Percentiles rank a stretch among this genome's conserved stretches.
phyloP scores from a whole-genome alignment of 2,797 vertebrate genomes.

The Scolopax bukidnonensis region DNA sequence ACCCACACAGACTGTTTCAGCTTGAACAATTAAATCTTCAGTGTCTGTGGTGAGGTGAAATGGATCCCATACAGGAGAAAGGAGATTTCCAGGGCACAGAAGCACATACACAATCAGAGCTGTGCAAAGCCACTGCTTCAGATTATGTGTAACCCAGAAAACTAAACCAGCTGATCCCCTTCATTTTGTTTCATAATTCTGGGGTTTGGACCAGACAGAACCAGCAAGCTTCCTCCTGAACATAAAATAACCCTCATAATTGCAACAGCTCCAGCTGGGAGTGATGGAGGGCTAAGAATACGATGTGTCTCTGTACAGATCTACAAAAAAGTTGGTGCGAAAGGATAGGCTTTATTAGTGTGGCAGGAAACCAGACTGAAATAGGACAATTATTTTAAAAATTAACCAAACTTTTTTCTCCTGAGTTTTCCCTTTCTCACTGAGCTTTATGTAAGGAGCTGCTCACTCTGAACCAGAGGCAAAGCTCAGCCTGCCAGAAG shows the following conservation, averaged over 20 bases:
- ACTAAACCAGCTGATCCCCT: not conserved
- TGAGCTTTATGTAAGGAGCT: not conserved
- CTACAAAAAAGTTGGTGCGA: not conserved
- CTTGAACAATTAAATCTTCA: conserved; percentile 12
- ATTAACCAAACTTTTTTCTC: not conserved
- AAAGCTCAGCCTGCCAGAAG: not conserved
- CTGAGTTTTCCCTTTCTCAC: not conserved
- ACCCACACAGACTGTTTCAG: not conserved
- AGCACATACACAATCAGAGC: not conserved
- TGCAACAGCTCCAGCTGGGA: not conserved
- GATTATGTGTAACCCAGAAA: not conserved
- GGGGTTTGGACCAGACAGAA: not conserved
- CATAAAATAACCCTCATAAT: not conserved
- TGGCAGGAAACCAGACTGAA: not conserved
- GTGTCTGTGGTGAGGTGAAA: not conserved
- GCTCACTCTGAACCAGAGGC: not conserved
- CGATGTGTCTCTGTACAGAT: not conserved
- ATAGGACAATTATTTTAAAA: not conserved
- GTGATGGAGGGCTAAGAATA: not conserved
- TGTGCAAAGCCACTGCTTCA: not conserved
- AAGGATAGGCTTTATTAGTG: not conserved
- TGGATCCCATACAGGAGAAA: not conserved
- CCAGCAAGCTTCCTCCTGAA: not conserved
- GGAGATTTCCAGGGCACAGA: not conserved
- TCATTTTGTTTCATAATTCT: not conserved